Conservation (phyloP, 2,113 vertebrate species). For the Sinocyclocheilus rhinocerous region DNA sequence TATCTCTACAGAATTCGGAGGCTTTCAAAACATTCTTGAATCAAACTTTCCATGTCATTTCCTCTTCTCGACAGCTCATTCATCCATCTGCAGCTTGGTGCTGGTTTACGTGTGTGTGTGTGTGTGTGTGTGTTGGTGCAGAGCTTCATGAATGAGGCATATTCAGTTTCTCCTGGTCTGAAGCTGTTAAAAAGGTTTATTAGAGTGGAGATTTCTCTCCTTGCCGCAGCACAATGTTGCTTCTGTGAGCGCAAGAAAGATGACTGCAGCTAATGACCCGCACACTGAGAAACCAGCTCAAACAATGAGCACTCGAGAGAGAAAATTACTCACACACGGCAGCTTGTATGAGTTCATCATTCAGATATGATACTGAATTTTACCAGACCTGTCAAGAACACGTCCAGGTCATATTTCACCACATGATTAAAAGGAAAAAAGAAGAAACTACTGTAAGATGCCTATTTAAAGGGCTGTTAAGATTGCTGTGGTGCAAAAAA, state of each 20-base stretch:
- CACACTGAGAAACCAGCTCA: background rate
- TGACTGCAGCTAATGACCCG: conserved; percentile 35
- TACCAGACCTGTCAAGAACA: background rate
- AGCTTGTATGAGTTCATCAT: background rate
- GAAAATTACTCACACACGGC: conserved; percentile 12
- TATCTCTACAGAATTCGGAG: background rate
- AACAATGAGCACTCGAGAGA: background rate
- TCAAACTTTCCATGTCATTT: background rate
- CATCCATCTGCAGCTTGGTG: background rate
- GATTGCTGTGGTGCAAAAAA: background rate
- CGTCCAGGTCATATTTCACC: background rate
- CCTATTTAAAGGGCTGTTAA: background rate
- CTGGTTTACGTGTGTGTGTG: no score
- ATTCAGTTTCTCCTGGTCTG: background rate
- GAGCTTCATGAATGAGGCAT: background rate
- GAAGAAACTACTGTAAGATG: background rate
- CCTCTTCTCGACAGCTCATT: background rate
- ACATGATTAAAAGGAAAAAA: background rate
- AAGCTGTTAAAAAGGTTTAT: conserved; percentile 10
- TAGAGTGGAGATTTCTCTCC: conserved; percentile 21
- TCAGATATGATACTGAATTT: conserved; percentile 3
- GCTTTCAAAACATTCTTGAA: background rate
- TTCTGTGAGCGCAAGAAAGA: conserved; percentile 12
- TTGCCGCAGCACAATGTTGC: conserved; percentile 9
- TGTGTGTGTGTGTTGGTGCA: background rate